Conservation (phyloP, 2,797 vertebrate genomes). For the Lithobates pipiens region DNA sequence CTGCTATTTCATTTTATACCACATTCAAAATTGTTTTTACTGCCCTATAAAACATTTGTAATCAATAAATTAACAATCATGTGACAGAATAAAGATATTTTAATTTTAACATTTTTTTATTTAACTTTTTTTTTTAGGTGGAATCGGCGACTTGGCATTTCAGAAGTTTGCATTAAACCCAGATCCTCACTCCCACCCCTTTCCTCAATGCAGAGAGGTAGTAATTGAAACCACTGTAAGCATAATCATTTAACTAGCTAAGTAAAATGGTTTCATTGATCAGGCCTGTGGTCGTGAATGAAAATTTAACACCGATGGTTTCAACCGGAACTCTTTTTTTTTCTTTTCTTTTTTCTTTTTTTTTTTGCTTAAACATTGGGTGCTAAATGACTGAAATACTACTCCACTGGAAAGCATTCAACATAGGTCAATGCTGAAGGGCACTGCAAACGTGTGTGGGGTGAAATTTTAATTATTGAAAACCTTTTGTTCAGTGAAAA, state of each 20-base stretch:
- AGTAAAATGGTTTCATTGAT: constrained; percentile 57
- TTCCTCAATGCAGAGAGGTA: constrained; percentile 33
- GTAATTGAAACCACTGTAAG: constrained; percentile 61
- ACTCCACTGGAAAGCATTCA: neutral
- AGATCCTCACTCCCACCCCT: neutral
- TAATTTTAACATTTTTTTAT: neutral
- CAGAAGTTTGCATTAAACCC: constrained; percentile 18
- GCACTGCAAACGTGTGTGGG: constrained; percentile 60
- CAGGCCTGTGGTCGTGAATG: constrained; percentile 55
- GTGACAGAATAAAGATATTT: neutral
- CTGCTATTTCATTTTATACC: no score
- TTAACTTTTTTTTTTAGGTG: neutral
- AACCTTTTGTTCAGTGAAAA: constrained; percentile 37
- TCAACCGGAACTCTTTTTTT: constrained; percentile 3
- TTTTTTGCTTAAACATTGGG: constrained; percentile 50
- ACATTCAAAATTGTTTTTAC: neutral
- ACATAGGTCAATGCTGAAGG: constrained; percentile 60
- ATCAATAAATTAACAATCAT: neutral
- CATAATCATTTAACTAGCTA: constrained; percentile 58
- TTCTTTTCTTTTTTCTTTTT: constrained; percentile 19
- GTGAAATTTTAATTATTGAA: constrained; percentile 45
- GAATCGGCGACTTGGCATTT: neutral
- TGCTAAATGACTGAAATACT: constrained; percentile 47
- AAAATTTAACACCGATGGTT: constrained; percentile 52
- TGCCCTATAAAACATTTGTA: neutral